Conservation (phyloP, 2,888 invertebrate species). For the Xestoiulus laeticollis region DNA sequence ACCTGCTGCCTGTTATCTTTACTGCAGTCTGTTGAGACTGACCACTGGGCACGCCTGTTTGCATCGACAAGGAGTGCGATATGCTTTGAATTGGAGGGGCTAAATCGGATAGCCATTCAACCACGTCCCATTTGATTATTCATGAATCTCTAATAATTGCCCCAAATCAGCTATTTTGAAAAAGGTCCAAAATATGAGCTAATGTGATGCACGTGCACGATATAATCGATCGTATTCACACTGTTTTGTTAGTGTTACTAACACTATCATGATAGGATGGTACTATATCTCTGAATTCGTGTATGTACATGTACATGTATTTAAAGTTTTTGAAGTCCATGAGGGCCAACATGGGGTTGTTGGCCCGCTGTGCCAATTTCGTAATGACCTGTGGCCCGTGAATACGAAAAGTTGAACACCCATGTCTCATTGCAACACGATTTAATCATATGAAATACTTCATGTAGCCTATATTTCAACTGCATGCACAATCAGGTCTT, state of each 20-base stretch:
- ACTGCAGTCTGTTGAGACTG: not conserved
- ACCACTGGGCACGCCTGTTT: conserved; percentile 39
- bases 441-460: too few species aligned
- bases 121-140: conserved; percentile 47
- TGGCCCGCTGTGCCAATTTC: too few species aligned
- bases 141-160: conserved; percentile 48
- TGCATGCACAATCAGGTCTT: not conserved
- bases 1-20: conserved; percentile 49
- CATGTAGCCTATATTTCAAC: too few species aligned
- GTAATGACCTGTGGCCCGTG: too few species aligned
- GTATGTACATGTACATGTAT: too few species aligned
- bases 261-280: too few species aligned
- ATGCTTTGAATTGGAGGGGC: not conserved
- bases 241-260: not conserved
- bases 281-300: not conserved
- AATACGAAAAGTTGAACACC: too few species aligned
- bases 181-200: conserved; percentile 27
- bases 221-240: not conserved
- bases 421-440: not conserved
- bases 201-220: conserved; percentile 34
- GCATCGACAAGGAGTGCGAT: not conserved
- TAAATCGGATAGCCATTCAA: not conserved
- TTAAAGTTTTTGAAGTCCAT: too few species aligned
- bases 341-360: too few species aligned
- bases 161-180: conserved; percentile 36